These are phyloP conservation scores for Chloroceryle amazona DNA, from an alignment of 2,797 vertebrate species.

Conservation along the genomic window DNA sequence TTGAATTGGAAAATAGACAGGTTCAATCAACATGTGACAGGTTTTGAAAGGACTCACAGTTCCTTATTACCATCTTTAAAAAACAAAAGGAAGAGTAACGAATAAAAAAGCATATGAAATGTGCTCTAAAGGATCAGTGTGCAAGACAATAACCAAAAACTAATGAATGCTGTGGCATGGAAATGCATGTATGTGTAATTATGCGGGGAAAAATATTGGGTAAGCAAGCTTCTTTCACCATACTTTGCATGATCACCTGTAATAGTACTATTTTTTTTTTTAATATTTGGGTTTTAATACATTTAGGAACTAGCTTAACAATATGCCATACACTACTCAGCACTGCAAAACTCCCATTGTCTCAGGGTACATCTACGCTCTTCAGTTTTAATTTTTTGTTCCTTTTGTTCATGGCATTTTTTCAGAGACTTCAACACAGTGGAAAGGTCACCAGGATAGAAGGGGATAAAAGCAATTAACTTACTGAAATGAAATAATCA, in stretches of 20 bases:
- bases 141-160: not conserved
- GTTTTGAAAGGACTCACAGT: constrained; percentile 5
- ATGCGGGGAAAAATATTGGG: not conserved
- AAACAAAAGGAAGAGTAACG: not conserved
- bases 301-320: not conserved
- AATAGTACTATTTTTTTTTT: not conserved
- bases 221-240: not conserved
- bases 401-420: not conserved
- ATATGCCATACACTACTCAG: not conserved
- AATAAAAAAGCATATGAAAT: not conserved
- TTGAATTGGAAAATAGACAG: constrained; percentile 51
- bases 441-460: constrained; percentile 24
- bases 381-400: constrained; percentile 22
- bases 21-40: constrained; percentile 23
- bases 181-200: not conserved
- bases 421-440: not conserved
- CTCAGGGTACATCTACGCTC: not conserved
- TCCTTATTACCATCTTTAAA: not conserved
- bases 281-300: not conserved
- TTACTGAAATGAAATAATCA: constrained; percentile 42
- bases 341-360: not conserved
- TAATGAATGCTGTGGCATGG: not conserved
- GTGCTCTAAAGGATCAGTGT: not conserved
- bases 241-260: not conserved
- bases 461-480: constrained; percentile 56